Evolutionary conservation across 2,797 vertebrate species (phyloP).

Genomic region (Coilia nasus): DNA sequence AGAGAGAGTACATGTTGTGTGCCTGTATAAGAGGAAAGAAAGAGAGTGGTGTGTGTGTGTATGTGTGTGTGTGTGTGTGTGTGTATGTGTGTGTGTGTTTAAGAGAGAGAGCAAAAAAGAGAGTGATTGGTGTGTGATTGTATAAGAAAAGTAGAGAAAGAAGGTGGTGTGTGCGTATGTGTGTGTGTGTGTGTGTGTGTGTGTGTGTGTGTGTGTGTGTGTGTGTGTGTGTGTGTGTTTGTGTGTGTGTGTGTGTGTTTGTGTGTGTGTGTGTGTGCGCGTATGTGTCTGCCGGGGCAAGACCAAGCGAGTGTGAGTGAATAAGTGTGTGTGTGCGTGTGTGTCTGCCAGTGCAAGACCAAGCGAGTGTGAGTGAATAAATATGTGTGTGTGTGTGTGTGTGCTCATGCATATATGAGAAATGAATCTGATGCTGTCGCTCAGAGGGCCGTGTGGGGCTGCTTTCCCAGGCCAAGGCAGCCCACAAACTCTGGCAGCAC

Average conservation of each 20-base stretch:
- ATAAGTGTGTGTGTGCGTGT: background rate
- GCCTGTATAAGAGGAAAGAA: no score
- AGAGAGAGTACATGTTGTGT: no score
- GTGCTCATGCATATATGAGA: background rate
- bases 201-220: no score
- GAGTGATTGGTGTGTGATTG: no score
- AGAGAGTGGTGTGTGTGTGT: background rate
- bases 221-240: no score
- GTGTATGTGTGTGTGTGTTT: background rate
- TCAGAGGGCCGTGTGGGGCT: background rate
- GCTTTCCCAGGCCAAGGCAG: conserved; percentile 32
- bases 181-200: no score
- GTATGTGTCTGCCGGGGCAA: background rate
- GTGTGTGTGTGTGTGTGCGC: background rate
- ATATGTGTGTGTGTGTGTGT: background rate
- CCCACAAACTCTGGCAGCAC: conserved; percentile 46
- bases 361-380: background rate
- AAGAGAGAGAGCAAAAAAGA: no score
- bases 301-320: no score
- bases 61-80: background rate
- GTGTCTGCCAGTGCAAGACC: background rate
- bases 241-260: background rate
- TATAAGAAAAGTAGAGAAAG: no score
- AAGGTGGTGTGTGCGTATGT: no score
- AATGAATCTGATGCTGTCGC: background rate